Evolutionary conservation across 2,888 invertebrate genomes (phyloP).

Genomic region (Pogonocherus hispidulus): DNA sequence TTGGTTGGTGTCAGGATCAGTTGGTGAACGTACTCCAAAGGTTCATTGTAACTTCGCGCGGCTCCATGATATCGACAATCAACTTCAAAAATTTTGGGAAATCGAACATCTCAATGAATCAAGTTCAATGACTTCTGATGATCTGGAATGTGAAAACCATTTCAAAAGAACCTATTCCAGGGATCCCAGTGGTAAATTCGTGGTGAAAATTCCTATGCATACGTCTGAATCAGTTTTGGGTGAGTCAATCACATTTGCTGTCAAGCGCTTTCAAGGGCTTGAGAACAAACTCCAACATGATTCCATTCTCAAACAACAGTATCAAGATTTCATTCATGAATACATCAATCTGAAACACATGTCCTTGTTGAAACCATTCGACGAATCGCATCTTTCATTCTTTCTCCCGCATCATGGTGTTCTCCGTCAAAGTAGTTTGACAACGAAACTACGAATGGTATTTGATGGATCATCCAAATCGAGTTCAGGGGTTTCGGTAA

Average conservation of each 20-base stretch:
- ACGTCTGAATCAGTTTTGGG: background rate
- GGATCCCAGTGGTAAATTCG: background rate
- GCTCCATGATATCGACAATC: background rate
- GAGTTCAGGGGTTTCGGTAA: constrained; percentile 1
- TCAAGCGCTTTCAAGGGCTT: background rate
- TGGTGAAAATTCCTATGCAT: constrained; percentile 13
- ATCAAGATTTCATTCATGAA: constrained; percentile 14
- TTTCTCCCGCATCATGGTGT: constrained; percentile 32
- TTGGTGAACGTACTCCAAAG: background rate
- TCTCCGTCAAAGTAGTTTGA: constrained; percentile 1
- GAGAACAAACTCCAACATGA: background rate
- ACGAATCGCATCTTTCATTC: background rate
- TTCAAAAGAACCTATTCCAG: background rate
- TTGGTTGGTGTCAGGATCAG: constrained; percentile 9
- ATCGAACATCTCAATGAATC: background rate
- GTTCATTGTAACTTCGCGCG: background rate
- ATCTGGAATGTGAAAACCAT: background rate
- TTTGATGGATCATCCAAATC: background rate
- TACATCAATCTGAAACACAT: constrained; percentile 7
- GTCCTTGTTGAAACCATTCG: background rate
- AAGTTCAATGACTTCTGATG: background rate
- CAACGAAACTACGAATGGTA: constrained; percentile 29
- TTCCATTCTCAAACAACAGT: background rate
- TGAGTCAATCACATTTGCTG: background rate
- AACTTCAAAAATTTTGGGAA: constrained; percentile 13